These are phyloP conservation scores for Cataglyphis albicans DNA, from an alignment of 2,888 invertebrate species.

Conservation along the genomic window DNA sequence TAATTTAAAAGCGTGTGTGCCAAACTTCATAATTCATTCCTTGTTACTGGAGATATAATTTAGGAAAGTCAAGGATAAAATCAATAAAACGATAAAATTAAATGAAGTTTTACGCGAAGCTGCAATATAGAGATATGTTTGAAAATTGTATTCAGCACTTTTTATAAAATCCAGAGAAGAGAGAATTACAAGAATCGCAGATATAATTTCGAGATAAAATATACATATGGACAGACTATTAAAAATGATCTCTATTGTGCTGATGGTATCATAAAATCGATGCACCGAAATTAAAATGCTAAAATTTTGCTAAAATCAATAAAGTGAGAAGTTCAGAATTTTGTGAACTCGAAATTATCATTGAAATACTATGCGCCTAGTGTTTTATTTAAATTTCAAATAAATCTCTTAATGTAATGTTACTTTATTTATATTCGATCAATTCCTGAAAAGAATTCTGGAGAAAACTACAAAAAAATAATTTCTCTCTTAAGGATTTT, in stretches of 20 bases:
- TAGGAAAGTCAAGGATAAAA: constrained; percentile 39
- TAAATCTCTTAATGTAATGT: background rate
- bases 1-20: constrained; percentile 36
- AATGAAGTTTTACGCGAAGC: background rate
- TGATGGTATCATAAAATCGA: constrained; percentile 20
- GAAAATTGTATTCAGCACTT: background rate
- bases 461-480: background rate
- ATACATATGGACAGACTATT: constrained; percentile 6
- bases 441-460: background rate
- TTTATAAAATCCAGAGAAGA: background rate
- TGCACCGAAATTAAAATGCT: background rate
- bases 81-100: constrained; percentile 14
- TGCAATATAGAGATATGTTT: background rate
- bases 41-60: constrained; percentile 6
- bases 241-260: background rate
- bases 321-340: background rate
- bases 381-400: background rate
- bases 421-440: background rate
- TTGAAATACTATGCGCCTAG: background rate
- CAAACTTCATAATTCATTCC: constrained; percentile 36
- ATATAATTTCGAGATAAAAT: background rate
- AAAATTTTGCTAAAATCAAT: constrained; percentile 22
- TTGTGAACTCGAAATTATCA: constrained; percentile 10
- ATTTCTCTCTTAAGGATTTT: background rate
- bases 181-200: background rate